A percentile compares a stretch with the other conserved stretches of the same genome.
phyloP scores from a whole-genome alignment of 1,140 invertebrate genomes.

The Achroia grisella region DNA sequence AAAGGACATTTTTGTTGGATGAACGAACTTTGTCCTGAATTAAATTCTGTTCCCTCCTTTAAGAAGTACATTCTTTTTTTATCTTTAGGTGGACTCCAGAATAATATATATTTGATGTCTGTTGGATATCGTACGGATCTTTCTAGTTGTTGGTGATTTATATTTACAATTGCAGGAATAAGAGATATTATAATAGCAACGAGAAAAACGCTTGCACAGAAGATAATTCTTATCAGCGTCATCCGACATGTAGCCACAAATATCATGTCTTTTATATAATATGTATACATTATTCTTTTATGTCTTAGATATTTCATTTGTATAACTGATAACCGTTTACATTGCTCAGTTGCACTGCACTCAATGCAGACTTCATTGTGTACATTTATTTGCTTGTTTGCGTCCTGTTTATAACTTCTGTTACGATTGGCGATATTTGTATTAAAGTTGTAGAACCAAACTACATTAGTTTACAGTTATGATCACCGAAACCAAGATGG shows the following conservation, averaged over 20 bases:
- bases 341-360: too few relatives aligned
- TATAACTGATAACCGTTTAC: neutral
- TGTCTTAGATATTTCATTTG: constrained; percentile 2
- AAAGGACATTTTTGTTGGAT: constrained; percentile 45
- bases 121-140: constrained; percentile 19
- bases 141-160: constrained; percentile 1
- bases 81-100: constrained; percentile 27
- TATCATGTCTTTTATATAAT: constrained; percentile 43
- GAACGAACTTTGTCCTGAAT: constrained; percentile 35
- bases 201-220: constrained; percentile 15
- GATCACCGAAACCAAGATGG: too few relatives aligned
- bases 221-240: constrained; percentile 16
- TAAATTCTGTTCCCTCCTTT: constrained; percentile 4
- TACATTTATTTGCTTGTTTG: neutral
- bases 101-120: constrained; percentile 49
- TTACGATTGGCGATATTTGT: neutral
- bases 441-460: too few relatives aligned
- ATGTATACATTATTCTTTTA: constrained; percentile 25
- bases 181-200: constrained; percentile 17
- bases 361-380: neutral
- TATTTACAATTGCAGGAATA: constrained; percentile 17
- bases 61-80: constrained; percentile 7
- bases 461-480: too few relatives aligned
- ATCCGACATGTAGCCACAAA: constrained; percentile 34
- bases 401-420: constrained; percentile 3